Conservation (phyloP, 2,888 invertebrate species). For the Limulus polyphemus region DNA sequence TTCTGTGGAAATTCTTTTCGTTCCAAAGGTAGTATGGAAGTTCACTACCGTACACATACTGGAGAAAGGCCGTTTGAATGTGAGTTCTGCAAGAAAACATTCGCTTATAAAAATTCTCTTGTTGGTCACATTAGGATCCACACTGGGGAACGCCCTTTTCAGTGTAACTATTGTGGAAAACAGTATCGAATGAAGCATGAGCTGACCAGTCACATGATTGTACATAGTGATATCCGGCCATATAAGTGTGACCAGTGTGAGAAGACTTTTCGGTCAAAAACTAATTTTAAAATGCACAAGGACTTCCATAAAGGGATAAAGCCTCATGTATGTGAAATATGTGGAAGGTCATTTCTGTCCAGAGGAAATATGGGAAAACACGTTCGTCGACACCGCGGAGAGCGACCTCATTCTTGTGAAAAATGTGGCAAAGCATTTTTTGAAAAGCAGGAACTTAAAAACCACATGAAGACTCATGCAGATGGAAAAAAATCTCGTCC, state of each 20-base stretch:
- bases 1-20: slow-evolving; percentile 30
- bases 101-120: slow-evolving; percentile 19
- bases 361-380: slow-evolving; percentile 25
- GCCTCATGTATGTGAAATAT: slow-evolving; percentile 20
- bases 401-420: slow-evolving; percentile 24
- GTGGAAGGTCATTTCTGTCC: slow-evolving; percentile 19
- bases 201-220: slow-evolving; percentile 24
- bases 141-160: slow-evolving; percentile 27
- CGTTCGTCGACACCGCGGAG: slow-evolving; percentile 22
- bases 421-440: slow-evolving; percentile 25
- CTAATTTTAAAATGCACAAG: slow-evolving; percentile 21
- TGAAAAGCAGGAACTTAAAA: slow-evolving; percentile 25
- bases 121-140: slow-evolving; percentile 24
- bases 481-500: slow-evolving; percentile 26
- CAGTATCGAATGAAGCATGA: slow-evolving; percentile 26
- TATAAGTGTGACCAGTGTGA: slow-evolving; percentile 23
- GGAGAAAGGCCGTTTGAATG: slow-evolving; percentile 23
- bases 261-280: slow-evolving; percentile 20
- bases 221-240: slow-evolving; percentile 17
- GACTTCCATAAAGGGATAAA: slow-evolving; percentile 23
- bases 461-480: slow-evolving; percentile 27
- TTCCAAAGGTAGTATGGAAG: slow-evolving; percentile 24
- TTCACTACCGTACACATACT: slow-evolving; percentile 21
- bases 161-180: slow-evolving; percentile 27
- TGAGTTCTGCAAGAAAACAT: slow-evolving; percentile 18